Evolutionary conservation across 2,797 vertebrate species (phyloP), one percentile per base, ranked within the genome.

Genomic region (Crenuchus spilurus): DNA sequence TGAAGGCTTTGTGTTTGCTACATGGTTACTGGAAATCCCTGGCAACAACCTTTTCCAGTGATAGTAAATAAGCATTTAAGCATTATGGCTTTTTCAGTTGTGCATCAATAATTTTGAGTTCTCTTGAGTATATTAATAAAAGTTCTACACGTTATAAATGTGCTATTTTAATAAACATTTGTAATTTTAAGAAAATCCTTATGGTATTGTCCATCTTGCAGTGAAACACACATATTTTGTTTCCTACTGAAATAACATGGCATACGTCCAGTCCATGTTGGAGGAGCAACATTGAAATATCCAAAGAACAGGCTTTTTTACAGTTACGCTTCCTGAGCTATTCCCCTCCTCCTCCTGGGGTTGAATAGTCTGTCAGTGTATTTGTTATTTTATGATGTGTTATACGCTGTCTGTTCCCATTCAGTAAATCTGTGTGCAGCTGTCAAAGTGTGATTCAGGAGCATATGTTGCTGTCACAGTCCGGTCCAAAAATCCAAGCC

Each of bases 271-370:
- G 22, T 24, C 18, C 10, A 20, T 54, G 46, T 51, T 77, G 63
- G 66, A 72, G 52, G 64, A 52, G 28, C 26, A 20, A 52, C 11
- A 3, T n/a, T 72, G 22, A 67, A 62, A 37, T 14, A 13, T 26
- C 1, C 10, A 51, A 28, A 60, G 28, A 57, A 77, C 24, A 20
- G 7, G 28, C n/a, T 44, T 51, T 61, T 11, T 51, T 72, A n/a
- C 2, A 28, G 35, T 49, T 44, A 22, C 24, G 41, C 48, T 46
- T 6, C 58, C 22, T 66, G 20, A 39, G 9, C 0, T 6, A 3
- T 54, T 13, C 44, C 51, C 16, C 22, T 52, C 18, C 35, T 24
- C 37, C 31, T 77, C 71, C 18, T 28, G 26, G 13, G 26, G 4
- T 28, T 31, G 52, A 44, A 61, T 72, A 52, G 14, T n/a, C 46